phyloP scores from a whole-genome alignment of 2,888 invertebrate genomes.

The Eulithis testata region DNA sequence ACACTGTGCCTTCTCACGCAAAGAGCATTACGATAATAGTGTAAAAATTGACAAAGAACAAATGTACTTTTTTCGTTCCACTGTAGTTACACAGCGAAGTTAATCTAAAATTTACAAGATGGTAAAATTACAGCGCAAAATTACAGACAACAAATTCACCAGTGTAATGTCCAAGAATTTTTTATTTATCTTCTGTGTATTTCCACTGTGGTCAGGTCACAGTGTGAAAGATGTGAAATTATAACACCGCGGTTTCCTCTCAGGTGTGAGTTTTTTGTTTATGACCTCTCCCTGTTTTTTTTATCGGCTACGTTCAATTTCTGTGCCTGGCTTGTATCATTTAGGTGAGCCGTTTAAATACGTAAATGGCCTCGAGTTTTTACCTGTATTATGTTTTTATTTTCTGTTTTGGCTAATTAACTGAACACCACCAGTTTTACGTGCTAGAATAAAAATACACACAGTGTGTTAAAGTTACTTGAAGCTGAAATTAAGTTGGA shows the following conservation, averaged over 20 bases:
- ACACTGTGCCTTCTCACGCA: not conserved
- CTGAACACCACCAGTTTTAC: slow-evolving; percentile 21
- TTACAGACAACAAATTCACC: too few relatives aligned
- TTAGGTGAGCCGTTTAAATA: slow-evolving; percentile 23
- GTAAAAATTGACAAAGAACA: too few relatives aligned
- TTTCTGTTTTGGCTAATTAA: slow-evolving; percentile 32
- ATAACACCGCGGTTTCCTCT: slow-evolving; percentile 50
- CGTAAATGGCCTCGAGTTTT: slow-evolving; percentile 17
- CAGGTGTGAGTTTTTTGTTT: slow-evolving; percentile 67
- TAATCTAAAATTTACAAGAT: too few relatives aligned
- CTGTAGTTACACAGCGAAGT: too few relatives aligned
- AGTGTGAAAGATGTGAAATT: slow-evolving; percentile 59
- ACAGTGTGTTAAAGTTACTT: too few relatives aligned
- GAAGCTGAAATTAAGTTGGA: too few relatives aligned
- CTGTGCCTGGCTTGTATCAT: slow-evolving; percentile 32
- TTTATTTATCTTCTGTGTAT: too few relatives aligned
- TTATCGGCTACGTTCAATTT: slow-evolving; percentile 38
- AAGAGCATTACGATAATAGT: too few relatives aligned
- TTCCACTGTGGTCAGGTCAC: slow-evolving; percentile 11
- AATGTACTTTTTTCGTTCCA: too few relatives aligned
- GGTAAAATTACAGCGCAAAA: too few relatives aligned
- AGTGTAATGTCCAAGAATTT: too few relatives aligned
- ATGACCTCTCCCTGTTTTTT: slow-evolving; percentile 40
- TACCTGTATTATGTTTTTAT: slow-evolving; percentile 22
- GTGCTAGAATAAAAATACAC: not conserved